These are phyloP conservation scores for Lepisosteus osseus DNA, from an alignment of 2,113 vertebrate genomes.

Conservation along the genomic window DNA sequence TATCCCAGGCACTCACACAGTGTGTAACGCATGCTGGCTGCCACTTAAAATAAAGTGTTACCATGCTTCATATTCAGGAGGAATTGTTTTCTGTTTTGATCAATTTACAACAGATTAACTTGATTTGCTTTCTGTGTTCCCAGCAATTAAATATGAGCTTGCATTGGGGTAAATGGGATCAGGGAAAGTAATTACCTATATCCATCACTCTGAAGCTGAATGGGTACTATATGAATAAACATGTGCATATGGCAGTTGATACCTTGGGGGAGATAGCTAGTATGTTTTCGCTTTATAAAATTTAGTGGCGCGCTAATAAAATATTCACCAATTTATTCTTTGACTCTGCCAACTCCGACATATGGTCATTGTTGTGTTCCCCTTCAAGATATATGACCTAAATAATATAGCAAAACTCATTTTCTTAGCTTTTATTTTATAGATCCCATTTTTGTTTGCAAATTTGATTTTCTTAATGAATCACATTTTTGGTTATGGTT, in stretches of 20 bases:
- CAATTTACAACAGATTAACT: conserved; percentile 31
- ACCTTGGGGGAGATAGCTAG: conserved; percentile 48
- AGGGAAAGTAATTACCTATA: conserved; percentile 43
- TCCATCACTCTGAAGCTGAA: conserved; percentile 38
- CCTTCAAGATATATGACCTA: conserved; percentile 21
- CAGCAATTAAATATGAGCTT: conserved; percentile 35
- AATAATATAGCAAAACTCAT: conserved; percentile 27
- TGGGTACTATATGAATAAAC: conserved; percentile 49
- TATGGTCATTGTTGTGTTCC: conserved; percentile 56
- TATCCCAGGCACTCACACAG: conserved; percentile 23
- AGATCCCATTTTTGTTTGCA: neutral
- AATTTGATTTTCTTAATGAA: neutral
- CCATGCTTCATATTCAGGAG: conserved; percentile 12
- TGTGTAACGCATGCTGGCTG: conserved; percentile 17
- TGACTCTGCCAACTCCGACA: conserved; percentile 43
- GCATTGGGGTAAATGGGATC: conserved; percentile 33
- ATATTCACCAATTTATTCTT: conserved; percentile 48
- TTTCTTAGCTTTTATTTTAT: conserved; percentile 2
- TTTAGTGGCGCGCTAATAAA: conserved; percentile 52
- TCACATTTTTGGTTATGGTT: too few relatives aligned
- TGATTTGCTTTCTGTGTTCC: conserved; percentile 27
- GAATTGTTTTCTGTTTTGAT: conserved; percentile 20
- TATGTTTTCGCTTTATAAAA: conserved; percentile 49
- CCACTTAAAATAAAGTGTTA: conserved; percentile 19
- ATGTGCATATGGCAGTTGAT: conserved; percentile 47